phyloP scores from a whole-genome alignment of 2,888 invertebrate genomes.

The Epirrhoe tristata region DNA sequence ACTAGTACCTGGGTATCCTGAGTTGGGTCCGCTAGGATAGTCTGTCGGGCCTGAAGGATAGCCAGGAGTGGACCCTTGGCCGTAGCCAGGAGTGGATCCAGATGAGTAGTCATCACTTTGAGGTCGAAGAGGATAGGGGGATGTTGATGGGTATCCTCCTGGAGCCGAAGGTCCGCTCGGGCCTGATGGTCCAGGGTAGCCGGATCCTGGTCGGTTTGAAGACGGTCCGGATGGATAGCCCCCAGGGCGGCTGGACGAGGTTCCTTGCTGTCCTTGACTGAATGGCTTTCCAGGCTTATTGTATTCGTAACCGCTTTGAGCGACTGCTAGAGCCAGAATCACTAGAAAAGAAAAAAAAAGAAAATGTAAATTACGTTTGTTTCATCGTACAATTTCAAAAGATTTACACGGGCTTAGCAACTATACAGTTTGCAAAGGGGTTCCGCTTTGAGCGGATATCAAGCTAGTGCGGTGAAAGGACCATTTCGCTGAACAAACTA shows the following conservation, averaged over 20 bases:
- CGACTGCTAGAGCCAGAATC: constrained; percentile 67
- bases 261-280: constrained; percentile 65
- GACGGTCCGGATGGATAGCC: constrained; percentile 36
- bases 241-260: constrained; percentile 62
- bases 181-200: constrained; percentile 45
- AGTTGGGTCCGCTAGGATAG: constrained; percentile 57
- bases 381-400: too few relatives aligned
- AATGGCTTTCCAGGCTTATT: constrained; percentile 88
- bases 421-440: too few relatives aligned
- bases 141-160: constrained; percentile 37
- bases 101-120: constrained; percentile 58
- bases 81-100: constrained; percentile 61
- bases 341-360: constrained; percentile 59
- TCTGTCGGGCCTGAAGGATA: constrained; percentile 62
- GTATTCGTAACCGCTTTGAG: constrained; percentile 91
- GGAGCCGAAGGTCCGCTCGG: constrained; percentile 21
- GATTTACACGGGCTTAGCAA: too few relatives aligned
- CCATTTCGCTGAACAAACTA: too few relatives aligned
- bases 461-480: too few relatives aligned
- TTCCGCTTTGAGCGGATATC: too few relatives aligned
- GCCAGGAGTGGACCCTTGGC: constrained; percentile 61
- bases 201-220: constrained; percentile 57
- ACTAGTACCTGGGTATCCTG: constrained; percentile 57
- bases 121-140: constrained; percentile 51
- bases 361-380: neutral